A percentile compares a stretch with the other conserved stretches of the same genome.
Evolutionary conservation across 2,888 invertebrate genomes (phyloP).

Genomic region (Tachina grossa): DNA sequence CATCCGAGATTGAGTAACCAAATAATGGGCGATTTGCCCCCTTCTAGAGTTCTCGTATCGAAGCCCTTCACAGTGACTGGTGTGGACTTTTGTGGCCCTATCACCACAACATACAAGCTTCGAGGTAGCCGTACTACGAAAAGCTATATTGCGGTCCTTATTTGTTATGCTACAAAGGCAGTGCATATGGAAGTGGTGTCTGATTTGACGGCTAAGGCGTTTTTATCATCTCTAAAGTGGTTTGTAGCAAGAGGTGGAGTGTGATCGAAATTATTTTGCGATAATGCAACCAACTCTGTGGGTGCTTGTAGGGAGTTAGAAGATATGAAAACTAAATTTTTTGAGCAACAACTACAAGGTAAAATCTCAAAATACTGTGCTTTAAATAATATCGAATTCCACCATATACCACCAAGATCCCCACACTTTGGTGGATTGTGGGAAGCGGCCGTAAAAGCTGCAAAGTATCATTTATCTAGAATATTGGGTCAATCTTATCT

Average conservation of each 20-base stretch:
- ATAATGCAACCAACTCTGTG: constrained; percentile 71
- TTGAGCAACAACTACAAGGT: constrained; percentile 48
- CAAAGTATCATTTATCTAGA: constrained; percentile 28
- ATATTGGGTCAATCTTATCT: constrained; percentile 50
- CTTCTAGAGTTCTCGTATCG: constrained; percentile 47
- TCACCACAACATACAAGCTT: constrained; percentile 33
- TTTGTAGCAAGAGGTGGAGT: constrained; percentile 67
- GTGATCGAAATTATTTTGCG: constrained; percentile 57
- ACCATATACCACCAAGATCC: constrained; percentile 63
- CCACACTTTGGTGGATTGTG: constrained; percentile 67
- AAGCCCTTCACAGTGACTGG: constrained; percentile 59
- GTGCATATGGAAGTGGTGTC: constrained; percentile 67
- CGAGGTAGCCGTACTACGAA: constrained; percentile 35
- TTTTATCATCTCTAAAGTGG: constrained; percentile 64
- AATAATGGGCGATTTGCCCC: constrained; percentile 62
- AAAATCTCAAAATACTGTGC: constrained; percentile 53
- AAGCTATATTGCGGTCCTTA: constrained; percentile 50
- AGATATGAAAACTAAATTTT: constrained; percentile 10
- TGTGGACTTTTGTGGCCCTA: constrained; percentile 57
- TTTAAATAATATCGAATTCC: constrained; percentile 55
- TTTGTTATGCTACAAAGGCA: constrained; percentile 51
- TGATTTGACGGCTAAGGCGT: constrained; percentile 62
- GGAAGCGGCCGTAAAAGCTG: constrained; percentile 68
- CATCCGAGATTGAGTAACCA: constrained; percentile 55
- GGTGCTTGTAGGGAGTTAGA: constrained; percentile 61